Evolutionary conservation across 2,113 vertebrate genomes (phyloP).

Genomic region (Percina caprodes): DNA sequence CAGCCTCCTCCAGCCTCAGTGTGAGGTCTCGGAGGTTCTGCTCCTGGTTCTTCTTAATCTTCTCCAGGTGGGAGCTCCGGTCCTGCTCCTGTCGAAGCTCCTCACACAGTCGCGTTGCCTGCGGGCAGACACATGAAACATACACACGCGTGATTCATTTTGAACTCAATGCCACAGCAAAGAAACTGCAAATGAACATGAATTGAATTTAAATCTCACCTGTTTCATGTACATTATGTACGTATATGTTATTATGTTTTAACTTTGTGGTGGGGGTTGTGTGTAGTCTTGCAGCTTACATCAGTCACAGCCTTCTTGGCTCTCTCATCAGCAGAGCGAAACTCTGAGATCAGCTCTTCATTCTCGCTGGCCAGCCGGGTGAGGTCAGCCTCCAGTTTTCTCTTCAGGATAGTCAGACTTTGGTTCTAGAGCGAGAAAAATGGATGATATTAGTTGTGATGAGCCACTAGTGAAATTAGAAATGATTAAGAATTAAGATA

Average conservation of each 20-base stretch:
- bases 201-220: too few species aligned
- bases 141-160: too few species aligned
- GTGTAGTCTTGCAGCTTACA: conserved; percentile 45
- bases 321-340: conserved; percentile 78
- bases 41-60: conserved; percentile 86
- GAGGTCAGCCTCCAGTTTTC: conserved; percentile 83
- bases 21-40: conserved; percentile 81
- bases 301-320: conserved; percentile 82
- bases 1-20: conserved; percentile 82
- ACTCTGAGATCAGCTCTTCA: conserved; percentile 82
- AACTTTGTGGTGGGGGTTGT: neutral
- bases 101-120: conserved; percentile 84
- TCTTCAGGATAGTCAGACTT: conserved; percentile 78
- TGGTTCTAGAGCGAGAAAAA: conserved; percentile 75
- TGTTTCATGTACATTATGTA: neutral
- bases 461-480: too few species aligned
- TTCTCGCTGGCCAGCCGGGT: conserved; percentile 78
- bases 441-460: neutral
- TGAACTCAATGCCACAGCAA: too few species aligned
- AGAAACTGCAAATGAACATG: too few species aligned
- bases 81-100: conserved; percentile 84
- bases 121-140: neutral
- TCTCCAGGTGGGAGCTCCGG: conserved; percentile 84
- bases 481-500: neutral
- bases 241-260: neutral